These are phyloP conservation scores for Pedetes capensis DNA, from an alignment of 2,113 vertebrate species.

Conservation along the genomic window DNA sequence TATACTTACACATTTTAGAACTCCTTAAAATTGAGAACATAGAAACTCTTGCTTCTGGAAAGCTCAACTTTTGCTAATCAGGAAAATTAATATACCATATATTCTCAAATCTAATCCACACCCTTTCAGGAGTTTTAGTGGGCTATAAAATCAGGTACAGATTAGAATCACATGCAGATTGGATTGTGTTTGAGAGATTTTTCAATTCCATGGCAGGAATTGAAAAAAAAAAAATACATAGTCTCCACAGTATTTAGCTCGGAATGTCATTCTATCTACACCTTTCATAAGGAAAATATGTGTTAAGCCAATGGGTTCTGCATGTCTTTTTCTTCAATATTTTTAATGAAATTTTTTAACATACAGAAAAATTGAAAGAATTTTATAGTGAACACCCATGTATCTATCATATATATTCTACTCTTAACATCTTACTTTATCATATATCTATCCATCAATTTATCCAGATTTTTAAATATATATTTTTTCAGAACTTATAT, in stretches of 20 bases:
- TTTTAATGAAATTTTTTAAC: not conserved
- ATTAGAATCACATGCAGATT: too few species aligned
- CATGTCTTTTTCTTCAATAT: not conserved
- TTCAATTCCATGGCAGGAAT: not conserved
- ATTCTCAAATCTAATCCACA: too few species aligned
- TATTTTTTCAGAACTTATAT: not conserved
- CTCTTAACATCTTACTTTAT: not conserved
- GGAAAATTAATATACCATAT: not conserved
- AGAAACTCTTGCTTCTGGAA: not conserved
- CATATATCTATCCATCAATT: not conserved
- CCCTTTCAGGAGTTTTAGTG: too few species aligned
- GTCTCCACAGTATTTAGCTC: not conserved
- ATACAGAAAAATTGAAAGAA: not conserved
- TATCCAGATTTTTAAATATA: not conserved
- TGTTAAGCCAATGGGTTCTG: not conserved
- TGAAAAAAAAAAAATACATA: not conserved
- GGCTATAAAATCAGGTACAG: too few species aligned
- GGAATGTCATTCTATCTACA: not conserved
- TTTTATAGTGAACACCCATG: not conserved
- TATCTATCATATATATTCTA: not conserved
- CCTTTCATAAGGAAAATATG: not conserved
- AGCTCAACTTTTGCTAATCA: not conserved
- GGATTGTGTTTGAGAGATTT: too few species aligned
- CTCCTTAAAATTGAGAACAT: conserved; percentile 28
- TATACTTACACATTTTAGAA: conserved; percentile 21